Percentiles rank a stretch among this genome's conserved stretches.
phyloP scores from a whole-genome alignment of 2,797 vertebrate species.

The Eupleurogrammus muticus region DNA sequence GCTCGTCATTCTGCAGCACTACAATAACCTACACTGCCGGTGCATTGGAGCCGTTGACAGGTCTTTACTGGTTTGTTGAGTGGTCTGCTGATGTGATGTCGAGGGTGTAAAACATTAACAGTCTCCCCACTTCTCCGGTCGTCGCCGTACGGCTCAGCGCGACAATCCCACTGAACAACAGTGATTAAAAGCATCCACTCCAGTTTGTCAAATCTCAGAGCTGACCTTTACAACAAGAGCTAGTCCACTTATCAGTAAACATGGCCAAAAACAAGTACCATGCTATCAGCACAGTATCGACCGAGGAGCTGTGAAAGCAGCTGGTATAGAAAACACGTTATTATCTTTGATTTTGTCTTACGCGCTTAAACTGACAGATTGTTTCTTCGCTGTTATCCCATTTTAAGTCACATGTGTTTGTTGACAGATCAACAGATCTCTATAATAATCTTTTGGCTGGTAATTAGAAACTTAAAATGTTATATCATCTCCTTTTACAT shows the following conservation, averaged over 20 bases:
- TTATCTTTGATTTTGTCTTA: background rate
- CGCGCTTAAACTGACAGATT: background rate
- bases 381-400: conserved; percentile 1
- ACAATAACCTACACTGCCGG: conserved; percentile 6
- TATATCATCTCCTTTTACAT: too few relatives aligned
- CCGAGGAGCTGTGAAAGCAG: background rate
- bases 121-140: conserved; percentile 12
- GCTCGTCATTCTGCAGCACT: conserved; percentile 1
- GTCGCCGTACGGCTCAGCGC: conserved; percentile 13
- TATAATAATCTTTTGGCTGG: too few relatives aligned
- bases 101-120: conserved; percentile 40
- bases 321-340: background rate
- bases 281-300: conserved; percentile 3
- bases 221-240: conserved; percentile 54
- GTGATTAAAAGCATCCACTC: conserved; percentile 62
- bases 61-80: conserved; percentile 39
- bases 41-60: conserved; percentile 17
- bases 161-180: conserved; percentile 30
- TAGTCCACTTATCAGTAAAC: conserved; percentile 44
- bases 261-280: conserved; percentile 25
- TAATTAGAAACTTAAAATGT: too few relatives aligned
- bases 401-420: background rate
- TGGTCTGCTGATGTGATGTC: conserved; percentile 26
- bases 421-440: too few relatives aligned
- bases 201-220: conserved; percentile 55